Percentiles rank a stretch among this genome's conserved stretches.
These are phyloP conservation scores for Drosophila picticornis DNA, from an alignment of 2,888 invertebrate species.

Conservation along the genomic window DNA sequence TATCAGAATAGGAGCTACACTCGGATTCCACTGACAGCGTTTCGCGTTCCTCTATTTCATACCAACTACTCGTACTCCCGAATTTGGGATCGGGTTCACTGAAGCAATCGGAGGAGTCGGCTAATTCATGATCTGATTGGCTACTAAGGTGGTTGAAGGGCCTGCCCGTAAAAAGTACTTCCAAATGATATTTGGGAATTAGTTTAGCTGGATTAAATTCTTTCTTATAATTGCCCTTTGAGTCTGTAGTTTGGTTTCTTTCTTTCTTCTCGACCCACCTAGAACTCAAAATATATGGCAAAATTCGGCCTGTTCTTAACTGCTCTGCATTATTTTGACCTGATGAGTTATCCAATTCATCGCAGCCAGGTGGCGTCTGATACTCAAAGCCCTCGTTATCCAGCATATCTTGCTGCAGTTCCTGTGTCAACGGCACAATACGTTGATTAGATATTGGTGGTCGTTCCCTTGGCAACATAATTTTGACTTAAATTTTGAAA, in stretches of 20 bases:
- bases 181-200: background rate
- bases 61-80: no score
- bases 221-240: background rate
- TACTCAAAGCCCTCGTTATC: constrained; percentile 17
- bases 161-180: background rate
- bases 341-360: background rate
- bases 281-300: background rate
- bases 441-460: constrained; percentile 8
- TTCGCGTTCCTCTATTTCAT: background rate
- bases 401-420: constrained; percentile 39
- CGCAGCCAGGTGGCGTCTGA: constrained; percentile 35
- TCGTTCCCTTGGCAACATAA: constrained; percentile 30
- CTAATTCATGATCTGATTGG: background rate
- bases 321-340: background rate
- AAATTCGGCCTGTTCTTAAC: background rate
- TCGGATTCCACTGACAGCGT: background rate
- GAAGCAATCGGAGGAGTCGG: background rate
- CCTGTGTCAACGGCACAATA: constrained; percentile 30
- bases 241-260: background rate
- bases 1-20: background rate
- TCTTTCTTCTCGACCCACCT: background rate
- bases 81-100: background rate
- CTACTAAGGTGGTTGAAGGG: background rate
- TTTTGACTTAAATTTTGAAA: constrained; percentile 12
- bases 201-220: no score